A percentile compares a stretch with the other conserved stretches of the same genome.
Evolutionary conservation across 2,797 vertebrate genomes (phyloP).

Genomic region (Halcyon chelicuti): DNA sequence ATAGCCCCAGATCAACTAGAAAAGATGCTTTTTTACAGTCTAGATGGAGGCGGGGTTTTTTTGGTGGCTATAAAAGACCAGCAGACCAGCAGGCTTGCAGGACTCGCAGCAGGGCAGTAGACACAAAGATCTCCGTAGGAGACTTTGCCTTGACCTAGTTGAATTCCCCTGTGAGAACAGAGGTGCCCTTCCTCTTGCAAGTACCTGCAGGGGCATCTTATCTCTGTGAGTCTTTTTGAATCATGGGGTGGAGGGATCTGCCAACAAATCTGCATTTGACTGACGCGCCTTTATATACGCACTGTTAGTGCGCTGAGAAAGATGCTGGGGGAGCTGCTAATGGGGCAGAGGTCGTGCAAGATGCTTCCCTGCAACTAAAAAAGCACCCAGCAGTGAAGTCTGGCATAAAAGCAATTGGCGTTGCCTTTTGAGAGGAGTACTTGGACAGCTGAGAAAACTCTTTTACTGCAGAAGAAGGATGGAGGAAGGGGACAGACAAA

Average conservation of each 20-base stretch:
- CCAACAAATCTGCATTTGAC: not conserved
- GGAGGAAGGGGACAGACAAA: not conserved
- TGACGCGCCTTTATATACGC: not conserved
- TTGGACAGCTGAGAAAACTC: not conserved
- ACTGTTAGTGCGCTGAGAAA: not conserved
- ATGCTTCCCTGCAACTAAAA: not conserved
- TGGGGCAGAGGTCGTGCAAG: not conserved
- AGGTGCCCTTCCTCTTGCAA: not conserved
- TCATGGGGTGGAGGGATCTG: not conserved
- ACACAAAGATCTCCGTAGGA: accelerated
- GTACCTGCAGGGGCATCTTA: not conserved
- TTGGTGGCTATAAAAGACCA: not conserved
- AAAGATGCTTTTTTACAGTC: not conserved
- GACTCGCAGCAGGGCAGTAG: not conserved
- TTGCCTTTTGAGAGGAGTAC: not conserved
- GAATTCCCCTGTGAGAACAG: not conserved
- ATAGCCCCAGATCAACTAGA: not conserved
- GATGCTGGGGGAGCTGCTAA: not conserved
- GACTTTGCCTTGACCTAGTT: not conserved
- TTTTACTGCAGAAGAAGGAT: not conserved
- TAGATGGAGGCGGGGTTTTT: not conserved
- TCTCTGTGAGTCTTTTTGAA: not conserved
- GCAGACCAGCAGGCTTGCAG: not conserved
- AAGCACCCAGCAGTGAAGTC: not conserved
- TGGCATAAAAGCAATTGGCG: not conserved